A percentile compares a stretch with the other conserved stretches of the same genome.
Conservation (phyloP, 1,140 invertebrate species). For the Protaetia brevitarsis region DNA sequence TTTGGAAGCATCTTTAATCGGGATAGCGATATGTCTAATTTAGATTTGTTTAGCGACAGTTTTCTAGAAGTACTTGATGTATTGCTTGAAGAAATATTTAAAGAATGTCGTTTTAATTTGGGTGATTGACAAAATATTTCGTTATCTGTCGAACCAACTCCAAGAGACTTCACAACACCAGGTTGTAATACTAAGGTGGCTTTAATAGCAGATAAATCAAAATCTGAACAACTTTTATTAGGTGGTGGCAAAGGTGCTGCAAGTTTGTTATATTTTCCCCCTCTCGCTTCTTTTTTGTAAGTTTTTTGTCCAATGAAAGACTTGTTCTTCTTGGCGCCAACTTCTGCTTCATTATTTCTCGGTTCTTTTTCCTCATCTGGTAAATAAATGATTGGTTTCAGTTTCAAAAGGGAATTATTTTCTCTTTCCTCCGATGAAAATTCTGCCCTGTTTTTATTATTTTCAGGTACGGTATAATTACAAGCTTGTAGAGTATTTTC, state of each 20-base stretch:
- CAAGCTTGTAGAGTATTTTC: background rate
- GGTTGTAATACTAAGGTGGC: conserved; percentile 45
- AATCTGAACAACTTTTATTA: conserved; percentile 6
- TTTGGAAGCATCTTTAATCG: conserved; percentile 19
- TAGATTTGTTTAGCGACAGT: conserved; percentile 26
- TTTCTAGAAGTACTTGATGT: background rate
- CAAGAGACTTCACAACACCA: conserved; percentile 40
- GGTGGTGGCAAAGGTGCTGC: conserved; percentile 41
- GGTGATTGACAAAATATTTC: conserved; percentile 40
- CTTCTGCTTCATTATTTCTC: background rate
- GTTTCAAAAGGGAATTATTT: conserved; percentile 7
- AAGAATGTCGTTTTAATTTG: conserved; percentile 36
- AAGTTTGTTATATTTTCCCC: conserved; percentile 47
- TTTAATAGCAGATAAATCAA: conserved; percentile 35
- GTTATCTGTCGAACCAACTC: conserved; percentile 32
- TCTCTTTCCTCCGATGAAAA: background rate
- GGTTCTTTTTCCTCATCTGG: background rate
- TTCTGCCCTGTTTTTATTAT: background rate
- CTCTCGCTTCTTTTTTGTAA: conserved; percentile 29
- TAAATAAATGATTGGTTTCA: conserved; percentile 1
- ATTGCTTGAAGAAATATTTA: background rate
- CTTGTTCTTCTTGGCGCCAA: background rate
- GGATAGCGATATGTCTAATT: conserved; percentile 14
- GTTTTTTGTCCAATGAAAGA: background rate
- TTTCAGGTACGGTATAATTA: background rate